These are phyloP conservation scores for Eugnorisma glareosa DNA, from an alignment of 2,888 invertebrate species.

Conservation along the genomic window DNA sequence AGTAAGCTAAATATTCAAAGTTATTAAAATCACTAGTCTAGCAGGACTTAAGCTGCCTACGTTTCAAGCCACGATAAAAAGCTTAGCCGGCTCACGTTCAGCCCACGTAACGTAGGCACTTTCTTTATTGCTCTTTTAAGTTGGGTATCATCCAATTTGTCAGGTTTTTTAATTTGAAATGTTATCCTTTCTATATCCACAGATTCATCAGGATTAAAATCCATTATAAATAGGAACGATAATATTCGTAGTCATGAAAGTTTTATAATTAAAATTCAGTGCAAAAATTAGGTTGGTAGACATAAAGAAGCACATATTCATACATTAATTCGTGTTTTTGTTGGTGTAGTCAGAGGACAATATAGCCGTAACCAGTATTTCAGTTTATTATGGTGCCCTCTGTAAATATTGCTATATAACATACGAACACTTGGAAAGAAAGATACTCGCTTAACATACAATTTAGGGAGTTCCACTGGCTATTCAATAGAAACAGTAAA, in stretches of 20 bases:
- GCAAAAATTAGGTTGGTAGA: not conserved
- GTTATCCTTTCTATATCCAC: not conserved
- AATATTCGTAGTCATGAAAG: not conserved
- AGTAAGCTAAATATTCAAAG: not conserved
- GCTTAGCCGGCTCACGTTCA: not conserved
- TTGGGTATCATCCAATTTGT: not conserved
- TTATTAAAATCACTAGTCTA: conserved; percentile 6
- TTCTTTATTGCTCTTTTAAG: conserved; percentile 32
- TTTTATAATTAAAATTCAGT: not conserved
- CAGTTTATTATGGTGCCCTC: not conserved
- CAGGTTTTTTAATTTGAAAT: not conserved
- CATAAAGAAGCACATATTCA: not conserved
- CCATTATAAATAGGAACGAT: not conserved
- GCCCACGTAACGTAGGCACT: not conserved
- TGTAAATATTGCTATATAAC: not conserved
- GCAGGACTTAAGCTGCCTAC: not conserved
- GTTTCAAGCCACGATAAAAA: conserved; percentile 16
- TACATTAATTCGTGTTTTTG: not conserved
- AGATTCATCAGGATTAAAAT: not conserved
- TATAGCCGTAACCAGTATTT: not conserved
- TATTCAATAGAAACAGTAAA: not conserved
- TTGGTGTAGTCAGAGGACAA: not conserved
- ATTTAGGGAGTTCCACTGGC: not conserved
- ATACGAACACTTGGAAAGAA: too few species aligned
- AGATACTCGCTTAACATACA: not conserved